Conservation (phyloP, 1,140 invertebrate genomes). For the Hyphantria cunea region DNA sequence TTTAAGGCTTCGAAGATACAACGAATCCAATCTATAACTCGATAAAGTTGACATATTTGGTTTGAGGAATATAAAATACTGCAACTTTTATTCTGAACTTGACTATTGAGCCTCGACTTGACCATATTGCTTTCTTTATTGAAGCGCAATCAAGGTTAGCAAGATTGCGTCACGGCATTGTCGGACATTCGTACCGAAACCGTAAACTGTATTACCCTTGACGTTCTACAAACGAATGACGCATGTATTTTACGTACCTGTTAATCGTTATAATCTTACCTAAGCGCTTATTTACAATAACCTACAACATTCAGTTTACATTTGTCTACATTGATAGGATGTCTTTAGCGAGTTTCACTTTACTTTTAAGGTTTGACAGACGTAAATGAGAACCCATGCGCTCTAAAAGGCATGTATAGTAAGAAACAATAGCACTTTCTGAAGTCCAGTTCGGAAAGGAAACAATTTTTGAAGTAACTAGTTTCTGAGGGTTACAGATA, state of each 20-base stretch:
- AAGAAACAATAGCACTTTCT: constrained; percentile 21
- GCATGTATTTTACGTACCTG: constrained; percentile 18
- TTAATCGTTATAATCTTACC: constrained; percentile 7
- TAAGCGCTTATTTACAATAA: constrained; percentile 12
- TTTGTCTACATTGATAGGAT: not conserved
- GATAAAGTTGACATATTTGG: not conserved
- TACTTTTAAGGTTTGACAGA: constrained; percentile 10
- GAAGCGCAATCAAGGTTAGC: constrained; percentile 18
- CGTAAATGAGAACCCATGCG: constrained; percentile 13
- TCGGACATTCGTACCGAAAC: constrained; percentile 24
- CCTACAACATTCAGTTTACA: constrained; percentile 3
- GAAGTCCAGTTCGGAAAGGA: constrained; percentile 19
- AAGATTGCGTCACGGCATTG: constrained; percentile 25
- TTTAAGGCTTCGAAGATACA: not conserved
- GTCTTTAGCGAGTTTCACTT: constrained; percentile 4
- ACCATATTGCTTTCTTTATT: constrained; percentile 22
- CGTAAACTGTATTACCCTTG: constrained; percentile 30
- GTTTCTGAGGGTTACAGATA: constrained; percentile 20
- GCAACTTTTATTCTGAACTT: not conserved
- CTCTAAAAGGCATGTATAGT: constrained; percentile 17
- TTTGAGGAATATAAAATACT: constrained; percentile 3
- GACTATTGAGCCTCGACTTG: constrained; percentile 3
- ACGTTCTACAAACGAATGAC: constrained; percentile 20
- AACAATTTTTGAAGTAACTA: constrained; percentile 20
- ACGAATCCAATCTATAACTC: not conserved